Evolutionary conservation across 2,797 vertebrate species (phyloP), one percentile per base, ranked within the genome.

Genomic region (Aulostomus chinensis): DNA sequence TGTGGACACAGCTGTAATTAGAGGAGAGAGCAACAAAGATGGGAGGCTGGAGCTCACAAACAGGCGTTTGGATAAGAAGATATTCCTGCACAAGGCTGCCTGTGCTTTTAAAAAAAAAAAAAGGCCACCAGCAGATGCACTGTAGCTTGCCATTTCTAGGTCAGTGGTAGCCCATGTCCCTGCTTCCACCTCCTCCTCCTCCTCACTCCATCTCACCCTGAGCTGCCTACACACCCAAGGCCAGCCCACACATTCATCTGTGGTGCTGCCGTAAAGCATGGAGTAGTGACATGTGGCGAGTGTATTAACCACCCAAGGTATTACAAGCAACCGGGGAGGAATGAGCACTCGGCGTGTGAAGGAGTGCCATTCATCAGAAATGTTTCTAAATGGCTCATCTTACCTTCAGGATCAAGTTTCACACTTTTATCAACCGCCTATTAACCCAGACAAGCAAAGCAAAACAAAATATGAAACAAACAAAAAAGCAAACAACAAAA

Each of bases 111-210:
- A 34, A n/a, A 15, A 14, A 25, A 41, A 13, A 3, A 35, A 73
- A 65, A 49, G 51, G 46, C 52, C 48, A 58, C 59, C 13, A 10
- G 55, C 62, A 51, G 51, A 24, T 9, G 9, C 34, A 31, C 32
- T 61, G 54, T 65, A 60, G 42, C 76, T 79, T 68, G 71, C 61
- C 36, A 83, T 88, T 88, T 88, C 83, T 88, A 87, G 85, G 88
- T 87, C 87, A 81, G 59, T 50, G 53, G 14, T 63, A 52, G 42
- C 36, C 50, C 45, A 1, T 24, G 47, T 12, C 31, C 37, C n/a
- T 16, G 26, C 11, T 14, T 2, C 39, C 40, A 9, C 6, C 29
- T 33, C 30, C 26, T 20, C 34, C 20, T 40, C 34, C 39, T 10
- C 21, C 38, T 52, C 39, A 37, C 61, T 29, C 45, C 46, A 47